Evolutionary conservation across 2,113 vertebrate genomes (phyloP), one percentile per base, ranked within the genome.

Genomic region (Platichthys flesus): DNA sequence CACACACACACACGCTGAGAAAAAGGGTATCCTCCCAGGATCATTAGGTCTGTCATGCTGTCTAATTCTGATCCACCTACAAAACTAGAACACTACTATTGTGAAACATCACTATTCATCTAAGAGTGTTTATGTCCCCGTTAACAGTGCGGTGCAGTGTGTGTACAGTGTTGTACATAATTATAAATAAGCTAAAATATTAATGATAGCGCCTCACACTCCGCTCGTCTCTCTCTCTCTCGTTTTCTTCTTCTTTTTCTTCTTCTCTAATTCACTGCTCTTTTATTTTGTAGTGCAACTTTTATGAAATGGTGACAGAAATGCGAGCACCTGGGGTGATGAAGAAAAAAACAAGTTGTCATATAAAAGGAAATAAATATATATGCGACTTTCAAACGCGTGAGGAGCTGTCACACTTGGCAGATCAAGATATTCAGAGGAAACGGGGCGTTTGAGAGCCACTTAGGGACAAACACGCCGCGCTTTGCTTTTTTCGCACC

Each of bases 161-260:
- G 84, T 86, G 79, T 85, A 90, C 79, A 84, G 71, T 79, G 71
- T 75, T 85, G 85, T 62, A 86, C 82, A 71, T 82, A 85, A 92
- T 93, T 94, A 92, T 75, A 92, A 90, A 92, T 85, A 87, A 82
- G 31, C 84, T 88, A 87, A 91, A 94, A 93, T 91, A 93, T 93
- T 90, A 92, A 93, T 84, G 83, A 89, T 73, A 81, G 51, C 24
- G 61, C 83, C 67, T 82, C 85, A 84, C 84, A 88, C 90, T 88
- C 80, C 72, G 60, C 24, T 12, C 6, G 65, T 76, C n/a, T 10
- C 40, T 42, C 9, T 28, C 31, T 31, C 31, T 31, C 31, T 13
- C 3, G 13, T 42, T 42, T 42, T 13, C 40, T 74, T 76, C 67
- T 68, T 67, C 59, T 51, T 26, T 10, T 16, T 37, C 66, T 69